Percentiles rank a stretch among this genome's conserved stretches.
Conservation (phyloP, 2,888 invertebrate species). For the Platycheirus albimanus region DNA sequence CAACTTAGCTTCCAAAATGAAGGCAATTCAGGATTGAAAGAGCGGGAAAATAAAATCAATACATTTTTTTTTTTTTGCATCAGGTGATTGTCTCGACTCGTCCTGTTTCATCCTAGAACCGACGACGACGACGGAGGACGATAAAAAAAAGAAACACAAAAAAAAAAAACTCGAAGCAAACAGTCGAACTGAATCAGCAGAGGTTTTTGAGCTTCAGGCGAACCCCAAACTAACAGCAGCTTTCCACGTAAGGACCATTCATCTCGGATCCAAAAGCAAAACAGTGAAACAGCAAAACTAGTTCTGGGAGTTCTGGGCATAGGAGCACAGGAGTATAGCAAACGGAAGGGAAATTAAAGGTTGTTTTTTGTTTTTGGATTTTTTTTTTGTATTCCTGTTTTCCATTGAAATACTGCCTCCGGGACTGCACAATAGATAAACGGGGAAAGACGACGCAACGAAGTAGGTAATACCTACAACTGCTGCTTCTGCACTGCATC, state of each 20-base stretch:
- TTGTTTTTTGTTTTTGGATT: conserved; percentile 54
- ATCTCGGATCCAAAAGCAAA: conserved; percentile 62
- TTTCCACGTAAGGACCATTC: conserved; percentile 54
- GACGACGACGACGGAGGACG: background rate
- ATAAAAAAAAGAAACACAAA: background rate
- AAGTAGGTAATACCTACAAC: background rate
- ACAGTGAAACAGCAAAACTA: conserved; percentile 13
- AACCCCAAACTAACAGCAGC: conserved; percentile 46
- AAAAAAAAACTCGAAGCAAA: conserved; percentile 53
- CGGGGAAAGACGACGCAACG: background rate
- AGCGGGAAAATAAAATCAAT: conserved; percentile 59
- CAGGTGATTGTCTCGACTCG: conserved; percentile 49
- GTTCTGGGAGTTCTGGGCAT: conserved; percentile 14
- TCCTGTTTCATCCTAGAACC: conserved; percentile 2
- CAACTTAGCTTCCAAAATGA: conserved; percentile 43
- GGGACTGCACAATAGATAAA: conserved; percentile 57
- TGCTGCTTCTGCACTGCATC: too few relatives aligned
- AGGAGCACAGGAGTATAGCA: conserved; percentile 24
- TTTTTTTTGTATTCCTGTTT: conserved; percentile 30
- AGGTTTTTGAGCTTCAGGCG: conserved; percentile 46
- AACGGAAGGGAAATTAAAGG: conserved; percentile 72
- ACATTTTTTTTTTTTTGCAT: conserved; percentile 43
- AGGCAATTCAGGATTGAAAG: conserved; percentile 17
- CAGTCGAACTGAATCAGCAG: conserved; percentile 48
- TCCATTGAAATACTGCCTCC: conserved; percentile 51